phyloP scores from a whole-genome alignment of 2,797 vertebrate genomes.

The Gastrophryne carolinensis region DNA sequence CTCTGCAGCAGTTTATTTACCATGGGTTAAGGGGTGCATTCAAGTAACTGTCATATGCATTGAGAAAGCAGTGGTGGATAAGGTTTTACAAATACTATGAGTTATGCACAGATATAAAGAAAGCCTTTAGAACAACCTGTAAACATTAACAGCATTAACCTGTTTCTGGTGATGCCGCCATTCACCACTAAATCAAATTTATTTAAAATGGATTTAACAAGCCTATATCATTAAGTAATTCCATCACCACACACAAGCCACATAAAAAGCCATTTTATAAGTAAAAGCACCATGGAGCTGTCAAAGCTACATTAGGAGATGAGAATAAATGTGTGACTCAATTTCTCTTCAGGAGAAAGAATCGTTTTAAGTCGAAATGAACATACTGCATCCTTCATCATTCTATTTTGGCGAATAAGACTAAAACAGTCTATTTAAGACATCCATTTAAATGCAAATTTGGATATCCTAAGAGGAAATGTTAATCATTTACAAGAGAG shows the following conservation, averaged over 20 bases:
- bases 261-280: slow-evolving; percentile 67
- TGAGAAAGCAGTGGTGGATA: neutral
- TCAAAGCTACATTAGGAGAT: slow-evolving; percentile 75
- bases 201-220: slow-evolving; percentile 35
- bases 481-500: slow-evolving; percentile 68
- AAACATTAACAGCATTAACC: slow-evolving; percentile 2
- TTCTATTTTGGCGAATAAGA: slow-evolving; percentile 70
- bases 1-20: too few relatives aligned
- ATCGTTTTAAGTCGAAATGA: slow-evolving; percentile 75
- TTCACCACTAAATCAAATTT: slow-evolving; percentile 23
- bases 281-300: slow-evolving; percentile 72
- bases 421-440: slow-evolving; percentile 76
- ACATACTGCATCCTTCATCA: slow-evolving; percentile 74
- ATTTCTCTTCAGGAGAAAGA: slow-evolving; percentile 73
- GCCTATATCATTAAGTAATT: slow-evolving; percentile 60
- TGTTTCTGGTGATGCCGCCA: neutral
- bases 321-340: slow-evolving; percentile 74
- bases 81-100: neutral
- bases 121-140: neutral
- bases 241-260: slow-evolving; percentile 61
- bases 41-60: too few relatives aligned
- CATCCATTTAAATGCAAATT: slow-evolving; percentile 81
- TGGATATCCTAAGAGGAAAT: slow-evolving; percentile 65
- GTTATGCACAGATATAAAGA: neutral
- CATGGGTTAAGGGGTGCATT: too few relatives aligned